These are phyloP conservation scores for Coelopa frigida DNA, from an alignment of 1,140 invertebrate genomes.

Conservation along the genomic window DNA sequence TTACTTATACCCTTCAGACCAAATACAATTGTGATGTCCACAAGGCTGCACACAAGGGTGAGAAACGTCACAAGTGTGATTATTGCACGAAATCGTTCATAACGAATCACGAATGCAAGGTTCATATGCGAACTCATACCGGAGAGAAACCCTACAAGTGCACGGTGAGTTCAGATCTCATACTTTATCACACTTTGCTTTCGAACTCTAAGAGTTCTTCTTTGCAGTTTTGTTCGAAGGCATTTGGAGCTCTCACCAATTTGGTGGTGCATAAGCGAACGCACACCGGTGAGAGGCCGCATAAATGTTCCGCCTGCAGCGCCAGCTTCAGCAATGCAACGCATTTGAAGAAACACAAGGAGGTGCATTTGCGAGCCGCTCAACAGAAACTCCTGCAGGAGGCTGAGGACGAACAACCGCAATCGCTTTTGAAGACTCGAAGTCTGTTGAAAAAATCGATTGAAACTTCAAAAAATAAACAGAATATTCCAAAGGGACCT, in stretches of 20 bases:
- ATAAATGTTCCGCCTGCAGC: constrained; percentile 9
- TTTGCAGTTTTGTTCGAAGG: constrained; percentile 10
- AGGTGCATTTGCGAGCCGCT: constrained; percentile 3
- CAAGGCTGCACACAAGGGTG: constrained; percentile 7
- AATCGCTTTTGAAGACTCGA: background rate
- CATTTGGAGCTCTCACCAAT: constrained; percentile 15
- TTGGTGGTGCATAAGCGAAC: constrained; percentile 11
- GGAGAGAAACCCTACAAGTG: constrained; percentile 41
- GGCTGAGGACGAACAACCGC: background rate
- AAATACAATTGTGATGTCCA: constrained; percentile 10
- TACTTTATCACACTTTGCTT: constrained; percentile 48
- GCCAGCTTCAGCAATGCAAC: constrained; percentile 8
- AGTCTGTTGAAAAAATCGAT: too few relatives aligned
- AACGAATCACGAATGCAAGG: constrained; percentile 3
- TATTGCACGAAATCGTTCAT: constrained; percentile 13
- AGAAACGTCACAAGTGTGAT: constrained; percentile 9
- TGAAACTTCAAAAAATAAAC: constrained; percentile 1
- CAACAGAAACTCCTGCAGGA: background rate
- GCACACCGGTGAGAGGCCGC: constrained; percentile 8
- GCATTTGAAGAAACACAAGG: constrained; percentile 9
- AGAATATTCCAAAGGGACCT: background rate
- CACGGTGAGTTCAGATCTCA: constrained; percentile 51
- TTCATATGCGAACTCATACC: constrained; percentile 69
- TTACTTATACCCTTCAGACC: constrained; percentile 9
- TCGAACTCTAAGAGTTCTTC: constrained; percentile 20